Evolutionary conservation across 2,113 vertebrate species (phyloP), one percentile per base, ranked within the genome.

Genomic region (Eulemur macaco): DNA sequence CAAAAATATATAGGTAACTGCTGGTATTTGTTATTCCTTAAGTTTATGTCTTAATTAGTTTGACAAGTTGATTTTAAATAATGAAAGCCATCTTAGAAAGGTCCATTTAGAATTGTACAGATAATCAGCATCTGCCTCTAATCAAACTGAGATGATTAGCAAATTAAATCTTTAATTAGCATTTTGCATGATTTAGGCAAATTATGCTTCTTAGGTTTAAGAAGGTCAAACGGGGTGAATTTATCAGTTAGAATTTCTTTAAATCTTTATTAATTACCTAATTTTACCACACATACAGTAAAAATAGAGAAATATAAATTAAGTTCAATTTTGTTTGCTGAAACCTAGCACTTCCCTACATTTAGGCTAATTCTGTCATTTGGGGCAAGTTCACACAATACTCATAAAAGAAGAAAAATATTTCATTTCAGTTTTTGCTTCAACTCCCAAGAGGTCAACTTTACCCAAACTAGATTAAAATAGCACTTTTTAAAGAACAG

Each of bases 121-220:
- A 98, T 96, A 98, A 98, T 97, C 96, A 98, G 87, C 97, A 98
- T 96, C 97, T 98, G 97, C 90, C 96, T 97, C 97, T 97, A 98
- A 98, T 98, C 98, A 98, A 98, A 98, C 66, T 14, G 21, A 97
- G 91, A 98, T 97, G 96, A 98, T 96, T 98, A 97, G 90, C 96
- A 97, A 98, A 98, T 97, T 98, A 98, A 98, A 98, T 94, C 77
- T 98, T 97, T 98, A 98, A 98, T 98, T 98, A 98, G 96, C 77
- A 97, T 97, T 98, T 95, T 98, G 87, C 94, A 98, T 98, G 96
- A 98, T 97, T 97, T 92, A 96, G 92, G 54, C 73, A 98, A 98
- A 98, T 96, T 98, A 91, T 96, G 73, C 84, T 96, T 97, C 93
- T 85, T 98, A 96, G 25, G 77, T 97, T 98, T 98, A 97, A 88